A percentile compares a stretch with the other conserved stretches of the same genome.
Evolutionary conservation across 2,888 invertebrate species (phyloP).

Genomic region (Eristalis tenax): DNA sequence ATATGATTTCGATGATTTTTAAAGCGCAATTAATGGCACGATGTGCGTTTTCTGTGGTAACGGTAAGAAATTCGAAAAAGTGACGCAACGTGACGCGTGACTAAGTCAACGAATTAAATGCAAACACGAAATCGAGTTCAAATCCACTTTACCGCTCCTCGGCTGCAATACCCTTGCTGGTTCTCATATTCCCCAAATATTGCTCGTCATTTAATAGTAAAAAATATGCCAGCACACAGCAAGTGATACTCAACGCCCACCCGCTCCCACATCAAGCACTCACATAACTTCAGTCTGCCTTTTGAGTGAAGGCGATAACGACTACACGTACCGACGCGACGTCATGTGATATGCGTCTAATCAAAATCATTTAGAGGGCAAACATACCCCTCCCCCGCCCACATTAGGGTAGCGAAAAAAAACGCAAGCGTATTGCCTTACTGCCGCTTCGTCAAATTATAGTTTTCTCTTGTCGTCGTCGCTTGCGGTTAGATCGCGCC

Average conservation of each 20-base stretch:
- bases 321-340: background rate
- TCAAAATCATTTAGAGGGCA: slow-evolving; percentile 1
- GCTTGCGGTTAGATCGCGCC: background rate
- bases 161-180: no score
- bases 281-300: background rate
- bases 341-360: background rate
- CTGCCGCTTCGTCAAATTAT: slow-evolving; percentile 1
- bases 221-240: background rate
- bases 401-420: background rate
- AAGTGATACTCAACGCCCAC: background rate
- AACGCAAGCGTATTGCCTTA: background rate
- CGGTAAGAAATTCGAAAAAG: no score
- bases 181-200: no score
- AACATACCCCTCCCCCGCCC: background rate
- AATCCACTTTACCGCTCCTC: no score
- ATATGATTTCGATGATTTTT: no score
- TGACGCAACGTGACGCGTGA: no score
- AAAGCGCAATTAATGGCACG: no score
- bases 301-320: background rate
- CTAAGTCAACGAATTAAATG: no score
- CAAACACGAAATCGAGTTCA: no score
- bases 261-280: background rate
- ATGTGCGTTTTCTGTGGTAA: no score
- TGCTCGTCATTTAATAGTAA: background rate
- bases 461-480: background rate